These are phyloP conservation scores for Sylvietta virens DNA, from an alignment of 2,113 vertebrate genomes.

Conservation along the genomic window DNA sequence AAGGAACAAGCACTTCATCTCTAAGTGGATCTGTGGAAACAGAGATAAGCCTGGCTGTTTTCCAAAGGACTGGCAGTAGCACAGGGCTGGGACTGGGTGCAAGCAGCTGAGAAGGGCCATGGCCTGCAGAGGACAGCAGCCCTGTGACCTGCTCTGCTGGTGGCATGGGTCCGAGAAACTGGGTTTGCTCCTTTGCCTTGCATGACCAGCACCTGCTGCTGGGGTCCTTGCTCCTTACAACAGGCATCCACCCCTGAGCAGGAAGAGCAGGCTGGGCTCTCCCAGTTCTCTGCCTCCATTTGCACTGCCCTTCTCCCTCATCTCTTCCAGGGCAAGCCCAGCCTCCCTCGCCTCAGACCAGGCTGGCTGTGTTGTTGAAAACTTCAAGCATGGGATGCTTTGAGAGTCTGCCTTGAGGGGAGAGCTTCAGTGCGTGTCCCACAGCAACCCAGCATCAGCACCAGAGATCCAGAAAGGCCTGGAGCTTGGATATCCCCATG, in stretches of 20 bases:
- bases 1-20: neutral
- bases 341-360: neutral
- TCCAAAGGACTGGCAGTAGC: neutral
- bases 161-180: neutral
- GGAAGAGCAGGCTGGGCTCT: neutral
- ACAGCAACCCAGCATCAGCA: neutral
- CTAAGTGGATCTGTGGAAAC: neutral
- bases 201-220: neutral
- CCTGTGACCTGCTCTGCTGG: neutral
- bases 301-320: neutral
- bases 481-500: neutral
- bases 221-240: neutral
- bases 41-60: neutral
- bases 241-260: neutral
- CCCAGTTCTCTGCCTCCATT: neutral
- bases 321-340: neutral
- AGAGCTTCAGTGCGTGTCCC: neutral
- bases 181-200: neutral
- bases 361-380: neutral
- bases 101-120: neutral
- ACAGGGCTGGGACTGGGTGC: neutral
- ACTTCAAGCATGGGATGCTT: neutral
- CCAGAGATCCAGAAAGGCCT: neutral
- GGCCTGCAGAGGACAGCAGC: neutral
- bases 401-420: neutral